Evolutionary conservation across 2,797 vertebrate genomes (phyloP), one percentile per base, ranked within the genome.

Genomic region (Gastrophryne carolinensis): DNA sequence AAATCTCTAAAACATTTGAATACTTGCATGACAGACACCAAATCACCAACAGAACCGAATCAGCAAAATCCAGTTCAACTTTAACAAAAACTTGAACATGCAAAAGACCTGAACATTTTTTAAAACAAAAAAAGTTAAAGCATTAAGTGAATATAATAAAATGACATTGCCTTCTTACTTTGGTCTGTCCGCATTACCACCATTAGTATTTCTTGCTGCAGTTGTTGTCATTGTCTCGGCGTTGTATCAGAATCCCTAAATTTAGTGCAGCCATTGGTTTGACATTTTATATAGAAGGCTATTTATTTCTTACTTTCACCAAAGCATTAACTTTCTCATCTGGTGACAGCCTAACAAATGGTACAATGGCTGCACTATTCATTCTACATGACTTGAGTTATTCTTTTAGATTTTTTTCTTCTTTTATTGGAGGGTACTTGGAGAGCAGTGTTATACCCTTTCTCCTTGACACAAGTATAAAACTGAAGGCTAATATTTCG

Each of bases 321-420:
- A 61, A 76, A 70, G 47, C 49, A 63, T 77, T 77, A 56, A 34
- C 27, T 70, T 70, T 71, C 37, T 62, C 54, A 61, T 70, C 27
- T 62, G 35, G 49, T 68, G 64, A 68, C 73, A 75, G 32, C 50
- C 39, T 69, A 62, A 77, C 58, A 56, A 77, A 77, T 70, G 74
- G 23, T 23, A 29, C 35, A n/a, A 49, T 70, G 54, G n/a, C 34
- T 17, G 10, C 24, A 29, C 50, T 56, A 56, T 71, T 64, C 37
- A 71, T 77, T 70, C 34, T 71, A 56, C 11, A 29, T 53, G 26
- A 19, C n/a, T 52, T 53, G 37, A 71, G 57, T 70, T 68, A 61
- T 39, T 68, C 62, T 74, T 54, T 17, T 56, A 35, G 23, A 47
- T 56, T 23, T 27, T 52, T 44, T 49, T 32, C 24, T 54, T 53